Base-by-base conservation (phyloP, 2,888 invertebrate species). In the Perithous albicinctus region DNA sequence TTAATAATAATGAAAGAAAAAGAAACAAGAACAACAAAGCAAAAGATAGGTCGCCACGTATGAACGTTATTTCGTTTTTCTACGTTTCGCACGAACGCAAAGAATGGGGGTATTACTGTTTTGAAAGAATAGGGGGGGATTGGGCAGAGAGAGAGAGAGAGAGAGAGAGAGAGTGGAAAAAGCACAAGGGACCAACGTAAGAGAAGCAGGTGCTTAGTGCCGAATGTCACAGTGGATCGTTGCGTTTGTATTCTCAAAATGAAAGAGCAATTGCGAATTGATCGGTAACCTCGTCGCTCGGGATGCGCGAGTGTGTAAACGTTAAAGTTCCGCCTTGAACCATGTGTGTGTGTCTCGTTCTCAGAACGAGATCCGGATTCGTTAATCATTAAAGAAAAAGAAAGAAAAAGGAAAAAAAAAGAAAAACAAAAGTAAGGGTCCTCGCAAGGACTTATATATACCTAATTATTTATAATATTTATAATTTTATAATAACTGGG, bases 401-500 rank as follows among this genome's bases (percentile, higher is more conserved):
- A 51, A 20, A 48, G 10, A 26, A 10, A 2, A n/a, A n/a, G n/a
- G n/a, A 43, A 41, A 18, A 26, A 29, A 15, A 20, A 54, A 23
- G n/a, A 15, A 51, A 51, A 56, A 41, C 7, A 43, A 59, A 56
- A 70, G 48, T 38, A 26, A 81, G 70, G 41, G 63, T 69, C 63
- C 69, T 64, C 63, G 41, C 54, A 54, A 41, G 78, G 82, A 75
- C 64, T 48, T 41, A 75, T 81, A 81, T 85, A 84, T 84, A 87
- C 84, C 86, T 86, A 85, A 89, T 90, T 90, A 90, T 90, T 90
- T 90, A 90, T 90, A 89, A 89, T 91, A 91, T 91, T 90, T 90
- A 90, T 91, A 90, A 90, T 90, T 90, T 90, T 90, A 90, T 88
- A 87, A 88, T 84, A 88, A 87, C 86, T 87, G 91, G 90, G 89